These are phyloP conservation scores for Nycticebus coucang DNA, from an alignment of 2,113 vertebrate species.

Conservation along the genomic window DNA sequence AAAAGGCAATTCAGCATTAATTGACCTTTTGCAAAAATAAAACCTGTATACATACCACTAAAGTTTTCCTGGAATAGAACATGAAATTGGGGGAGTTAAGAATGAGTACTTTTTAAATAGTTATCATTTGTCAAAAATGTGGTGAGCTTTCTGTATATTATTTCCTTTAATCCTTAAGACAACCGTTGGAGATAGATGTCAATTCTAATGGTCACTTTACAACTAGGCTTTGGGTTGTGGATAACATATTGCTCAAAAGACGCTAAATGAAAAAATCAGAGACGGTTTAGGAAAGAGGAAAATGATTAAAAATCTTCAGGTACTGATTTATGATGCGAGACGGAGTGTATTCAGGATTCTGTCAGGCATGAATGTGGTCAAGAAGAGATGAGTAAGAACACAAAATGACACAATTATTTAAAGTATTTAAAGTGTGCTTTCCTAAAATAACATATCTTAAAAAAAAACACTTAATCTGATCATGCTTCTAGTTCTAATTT, in stretches of 20 bases:
- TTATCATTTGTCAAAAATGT: not conserved
- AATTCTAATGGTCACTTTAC: not conserved
- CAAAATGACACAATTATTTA: slow-evolving; percentile 18
- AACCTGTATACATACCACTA: not conserved
- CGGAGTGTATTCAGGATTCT: not conserved
- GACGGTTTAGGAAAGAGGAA: not conserved
- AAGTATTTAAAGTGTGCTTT: not conserved
- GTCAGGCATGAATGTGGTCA: not conserved
- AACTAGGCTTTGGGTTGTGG: not conserved
- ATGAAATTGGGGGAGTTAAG: not conserved
- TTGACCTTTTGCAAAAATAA: not conserved
- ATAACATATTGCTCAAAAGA: not conserved
- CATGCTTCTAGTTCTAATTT: not conserved
- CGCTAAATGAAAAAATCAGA: not conserved
- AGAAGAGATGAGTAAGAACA: not conserved
- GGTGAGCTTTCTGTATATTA: not conserved
- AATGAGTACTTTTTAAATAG: not conserved
- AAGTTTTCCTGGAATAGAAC: not conserved
- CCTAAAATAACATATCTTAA: not conserved
- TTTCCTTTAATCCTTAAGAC: slow-evolving; percentile 13
- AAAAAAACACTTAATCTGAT: not conserved
- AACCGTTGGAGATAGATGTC: not conserved
- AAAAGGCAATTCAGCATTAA: not conserved
- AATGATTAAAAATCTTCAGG: not conserved
- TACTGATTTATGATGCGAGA: not conserved